Evolutionary conservation across 2,113 vertebrate genomes (phyloP), one percentile per base, ranked within the genome.

Genomic region (Ceratotherium simum): DNA sequence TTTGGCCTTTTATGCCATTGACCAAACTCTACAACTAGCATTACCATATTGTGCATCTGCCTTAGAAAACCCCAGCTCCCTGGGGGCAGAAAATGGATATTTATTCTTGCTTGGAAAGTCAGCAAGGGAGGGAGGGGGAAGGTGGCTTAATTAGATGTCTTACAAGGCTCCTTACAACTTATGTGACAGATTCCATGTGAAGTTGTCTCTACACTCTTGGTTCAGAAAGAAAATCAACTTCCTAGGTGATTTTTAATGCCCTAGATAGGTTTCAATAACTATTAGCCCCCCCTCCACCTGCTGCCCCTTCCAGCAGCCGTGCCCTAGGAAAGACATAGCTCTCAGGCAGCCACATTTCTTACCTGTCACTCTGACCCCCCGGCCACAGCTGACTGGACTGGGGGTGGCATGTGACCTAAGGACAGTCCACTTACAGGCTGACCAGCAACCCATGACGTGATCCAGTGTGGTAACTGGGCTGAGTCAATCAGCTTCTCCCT

Each of bases 181-280:
- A 81, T 81, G 79, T n/a, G 21, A 90, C 9, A 89, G 42, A 90
- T 76, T 86, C 64, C 72, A 17, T 33, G 23, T 67, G 27, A 83
- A 18, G 13, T 23, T 69, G 6, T 90, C 48, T 58, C 21, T 76
- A 20, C 6, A 23, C 27, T 81, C 67, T 27, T 2, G 6, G 51
- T 73, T 92, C 51, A 86, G 58, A 70, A 81, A 64, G 72, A 70
- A 78, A 76, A 81, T 65, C 69, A n/a, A 18, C 51, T 27, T 64
- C 29, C 23, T 60, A 12, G 73, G 29, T 75, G 54, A 48, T 75
- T 82, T 36, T 27, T 67, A 1, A 31, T 56, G 86, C 67, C 46
- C 48, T 80, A 20, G 58, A 51, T 76, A 72, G 80, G 20, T 75
- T 81, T 76, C 39, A 51, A 0, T 6, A 58, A n/a, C 14, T 13